Evolutionary conservation across 2,113 vertebrate species (phyloP), one percentile per base, ranked within the genome.

Genomic region (Spea multiplicata): DNA sequence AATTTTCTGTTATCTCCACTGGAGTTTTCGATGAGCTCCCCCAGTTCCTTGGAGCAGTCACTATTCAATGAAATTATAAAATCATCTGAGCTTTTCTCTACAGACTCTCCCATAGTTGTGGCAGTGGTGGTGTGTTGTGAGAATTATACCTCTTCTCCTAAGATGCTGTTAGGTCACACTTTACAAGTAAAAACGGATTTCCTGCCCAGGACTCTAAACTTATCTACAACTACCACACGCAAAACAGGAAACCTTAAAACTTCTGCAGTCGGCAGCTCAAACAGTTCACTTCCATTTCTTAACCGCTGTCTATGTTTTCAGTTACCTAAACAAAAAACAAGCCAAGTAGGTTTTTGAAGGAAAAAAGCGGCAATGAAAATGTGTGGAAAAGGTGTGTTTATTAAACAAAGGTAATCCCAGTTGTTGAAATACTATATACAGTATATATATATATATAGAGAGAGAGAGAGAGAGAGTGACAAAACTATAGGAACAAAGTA

Each of bases 161-260:
- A 81, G 87, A 85, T 85, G 86, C 66, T 72, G 84, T 81, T 87
- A 76, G 88, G 86, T 91, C 89, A 84, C 86, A 83, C 77, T 86
- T 90, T 87, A 88, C 88, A 88, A 89, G 86, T 87, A 82, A 86
- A 8, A 85, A 87, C 90, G 90, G 91, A 93, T 93, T 93, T 94
- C 93, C 93, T 93, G 91, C 89, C 87, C 85, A 87, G 83, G 87
- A 86, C 86, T 88, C 85, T 88, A 87, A 81, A 88, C 90, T 94
- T 93, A 93, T 94, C 93, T 92, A 49, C 79, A 87, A 90, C 90
- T 91, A 91, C 91, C 93, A 93, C 88, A 87, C 88, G 82, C 87
- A 92, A 84, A 94, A 94, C 93, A 94, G 93, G 93, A 94, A 94
- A 91, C 90, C 89, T 91, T 88, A 86, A 30, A 83, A 92, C 90